A percentile compares a stretch with the other conserved stretches of the same genome.
phyloP scores from a whole-genome alignment of 2,113 vertebrate genomes.

The Mola mola region DNA sequence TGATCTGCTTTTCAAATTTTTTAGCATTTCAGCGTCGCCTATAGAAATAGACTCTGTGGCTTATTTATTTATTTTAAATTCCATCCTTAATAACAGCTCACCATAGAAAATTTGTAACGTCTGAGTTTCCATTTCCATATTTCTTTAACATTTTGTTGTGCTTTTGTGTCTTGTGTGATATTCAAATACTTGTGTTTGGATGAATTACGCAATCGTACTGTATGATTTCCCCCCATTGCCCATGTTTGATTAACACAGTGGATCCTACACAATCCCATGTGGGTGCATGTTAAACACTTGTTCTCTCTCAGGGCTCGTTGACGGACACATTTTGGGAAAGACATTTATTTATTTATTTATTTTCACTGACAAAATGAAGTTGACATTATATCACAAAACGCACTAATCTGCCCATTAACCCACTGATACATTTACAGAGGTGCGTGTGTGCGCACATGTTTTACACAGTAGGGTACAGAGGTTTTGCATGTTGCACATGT shows the following conservation, averaged over 20 bases:
- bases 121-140: neutral
- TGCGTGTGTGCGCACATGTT: constrained; percentile 28
- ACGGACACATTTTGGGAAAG: constrained; percentile 40
- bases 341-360: constrained; percentile 42
- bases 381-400: constrained; percentile 62
- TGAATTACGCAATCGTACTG: neutral
- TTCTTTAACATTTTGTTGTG: neutral
- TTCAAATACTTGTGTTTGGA: constrained; percentile 11
- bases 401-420: constrained; percentile 72
- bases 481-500: constrained; percentile 58
- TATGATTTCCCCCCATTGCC: constrained; percentile 12
- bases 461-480: constrained; percentile 48
- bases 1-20: no score
- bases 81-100: no score
- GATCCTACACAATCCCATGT: constrained; percentile 7
- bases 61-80: no score
- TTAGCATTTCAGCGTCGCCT: no score
- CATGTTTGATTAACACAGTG: constrained; percentile 10
- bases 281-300: constrained; percentile 20
- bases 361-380: constrained; percentile 63
- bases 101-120: no score
- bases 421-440: constrained; percentile 51
- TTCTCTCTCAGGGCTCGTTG: constrained; percentile 19
- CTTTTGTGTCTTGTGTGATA: neutral
- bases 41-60: no score